Percentiles rank a stretch among this genome's conserved stretches.
Conservation (phyloP, 2,113 vertebrate genomes). For the Ictidomys tridecemlineatus region DNA sequence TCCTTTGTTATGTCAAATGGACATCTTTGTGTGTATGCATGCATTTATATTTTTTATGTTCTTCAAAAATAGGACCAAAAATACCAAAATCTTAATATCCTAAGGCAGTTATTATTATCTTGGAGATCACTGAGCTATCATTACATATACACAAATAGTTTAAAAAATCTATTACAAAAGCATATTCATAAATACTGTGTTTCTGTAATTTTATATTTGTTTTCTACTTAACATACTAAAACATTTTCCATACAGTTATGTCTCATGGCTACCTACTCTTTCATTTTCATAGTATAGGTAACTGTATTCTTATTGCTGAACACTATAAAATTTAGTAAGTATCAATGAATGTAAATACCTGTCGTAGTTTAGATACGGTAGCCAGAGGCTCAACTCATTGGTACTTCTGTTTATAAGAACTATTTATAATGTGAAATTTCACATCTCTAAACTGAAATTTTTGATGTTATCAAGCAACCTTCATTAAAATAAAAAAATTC, state of each 20-base stretch:
- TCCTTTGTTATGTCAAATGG: background rate
- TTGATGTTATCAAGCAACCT: background rate
- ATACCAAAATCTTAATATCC: background rate
- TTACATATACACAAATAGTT: constrained; percentile 30
- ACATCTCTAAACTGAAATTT: background rate
- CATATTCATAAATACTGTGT: background rate
- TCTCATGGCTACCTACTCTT: constrained; percentile 4
- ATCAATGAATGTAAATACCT: background rate
- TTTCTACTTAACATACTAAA: constrained; percentile 25
- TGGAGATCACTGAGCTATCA: background rate
- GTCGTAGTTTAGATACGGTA: background rate
- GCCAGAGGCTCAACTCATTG: background rate
- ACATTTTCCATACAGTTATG: constrained; percentile 12
- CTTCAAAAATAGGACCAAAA: background rate
- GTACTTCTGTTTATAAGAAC: constrained; percentile 31
- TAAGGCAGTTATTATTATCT: constrained; percentile 8
- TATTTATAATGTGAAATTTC: constrained; percentile 52
- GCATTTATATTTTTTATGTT: background rate
- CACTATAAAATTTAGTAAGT: background rate
- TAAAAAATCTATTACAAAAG: background rate
- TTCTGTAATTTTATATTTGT: constrained; percentile 22
- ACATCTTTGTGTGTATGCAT: background rate
- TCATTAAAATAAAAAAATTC: constrained; percentile 39
- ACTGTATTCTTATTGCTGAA: background rate
- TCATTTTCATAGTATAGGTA: background rate